Conservation (phyloP, 92 coral and sea anemone genomes). For the Palythoa heliodiscus region DNA sequence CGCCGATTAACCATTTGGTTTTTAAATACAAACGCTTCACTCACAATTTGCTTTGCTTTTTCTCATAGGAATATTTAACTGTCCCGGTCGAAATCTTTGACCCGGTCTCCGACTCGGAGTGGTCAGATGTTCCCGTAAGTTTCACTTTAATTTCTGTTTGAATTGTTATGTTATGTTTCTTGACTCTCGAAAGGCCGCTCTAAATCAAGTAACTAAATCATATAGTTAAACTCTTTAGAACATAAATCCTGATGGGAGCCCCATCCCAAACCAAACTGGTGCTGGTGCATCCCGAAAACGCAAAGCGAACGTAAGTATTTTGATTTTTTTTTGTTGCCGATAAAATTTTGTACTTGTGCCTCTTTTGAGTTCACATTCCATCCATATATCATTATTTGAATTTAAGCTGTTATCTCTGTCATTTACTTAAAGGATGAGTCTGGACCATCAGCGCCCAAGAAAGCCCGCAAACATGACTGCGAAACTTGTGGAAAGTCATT, state of each 20-base stretch:
- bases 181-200: neutral
- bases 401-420: no score
- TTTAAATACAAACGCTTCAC: no score
- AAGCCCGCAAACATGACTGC: no score
- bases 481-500: no score
- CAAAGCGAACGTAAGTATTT: no score
- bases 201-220: neutral
- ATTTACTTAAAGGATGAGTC: no score
- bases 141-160: neutral
- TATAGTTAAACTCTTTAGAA: no score
- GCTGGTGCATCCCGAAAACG: neutral
- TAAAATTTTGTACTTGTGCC: neutral
- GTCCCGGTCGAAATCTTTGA: neutral
- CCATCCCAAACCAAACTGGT: conserved; percentile 4
- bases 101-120: neutral
- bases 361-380: neutral
- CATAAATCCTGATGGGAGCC: no score
- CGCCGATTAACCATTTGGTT: no score
- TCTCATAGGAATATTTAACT: no score
- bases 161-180: neutral
- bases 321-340: neutral
- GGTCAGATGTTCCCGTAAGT: neutral
- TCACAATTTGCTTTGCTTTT: no score
- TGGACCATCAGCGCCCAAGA: no score
- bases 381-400: neutral